Evolutionary conservation across 2,113 vertebrate species (phyloP).

Genomic region (Hyperoodon ampullatus): DNA sequence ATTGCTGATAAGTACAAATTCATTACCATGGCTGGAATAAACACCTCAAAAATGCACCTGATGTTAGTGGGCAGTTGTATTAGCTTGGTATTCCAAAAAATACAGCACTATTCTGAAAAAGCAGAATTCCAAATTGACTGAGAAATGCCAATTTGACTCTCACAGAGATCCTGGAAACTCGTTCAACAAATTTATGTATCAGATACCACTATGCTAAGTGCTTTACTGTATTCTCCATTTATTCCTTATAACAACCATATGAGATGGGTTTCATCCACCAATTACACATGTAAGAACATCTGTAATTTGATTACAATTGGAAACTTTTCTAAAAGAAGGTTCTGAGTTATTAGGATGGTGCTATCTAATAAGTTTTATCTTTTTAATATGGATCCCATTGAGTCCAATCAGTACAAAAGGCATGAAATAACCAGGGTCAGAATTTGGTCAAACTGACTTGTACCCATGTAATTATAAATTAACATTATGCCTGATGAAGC

Average conservation of each 20-base stretch:
- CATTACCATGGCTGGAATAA: background rate
- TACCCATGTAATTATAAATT: conserved; percentile 32
- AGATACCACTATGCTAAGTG: background rate
- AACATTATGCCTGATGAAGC: conserved; percentile 22
- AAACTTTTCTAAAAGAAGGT: background rate
- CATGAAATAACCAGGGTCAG: background rate
- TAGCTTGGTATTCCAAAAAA: background rate
- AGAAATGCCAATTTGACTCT: conserved; percentile 12
- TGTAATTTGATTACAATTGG: conserved; percentile 35
- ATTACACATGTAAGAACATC: background rate
- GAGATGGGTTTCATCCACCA: background rate
- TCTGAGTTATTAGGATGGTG: conserved; percentile 8
- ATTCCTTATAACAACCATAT: background rate
- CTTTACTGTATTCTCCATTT: background rate
- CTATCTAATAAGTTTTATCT: conserved; percentile 40
- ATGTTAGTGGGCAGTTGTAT: background rate
- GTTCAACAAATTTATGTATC: background rate
- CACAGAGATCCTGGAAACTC: conserved; percentile 19
- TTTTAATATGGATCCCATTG: background rate
- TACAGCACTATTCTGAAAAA: background rate
- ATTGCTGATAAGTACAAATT: background rate
- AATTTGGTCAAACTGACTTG: conserved; percentile 30
- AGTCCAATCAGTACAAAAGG: conserved; percentile 9
- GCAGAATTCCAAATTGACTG: background rate
- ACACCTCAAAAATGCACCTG: background rate